Evolutionary conservation across 2,113 vertebrate species (phyloP).

Genomic region (Sigmodon hispidus): DNA sequence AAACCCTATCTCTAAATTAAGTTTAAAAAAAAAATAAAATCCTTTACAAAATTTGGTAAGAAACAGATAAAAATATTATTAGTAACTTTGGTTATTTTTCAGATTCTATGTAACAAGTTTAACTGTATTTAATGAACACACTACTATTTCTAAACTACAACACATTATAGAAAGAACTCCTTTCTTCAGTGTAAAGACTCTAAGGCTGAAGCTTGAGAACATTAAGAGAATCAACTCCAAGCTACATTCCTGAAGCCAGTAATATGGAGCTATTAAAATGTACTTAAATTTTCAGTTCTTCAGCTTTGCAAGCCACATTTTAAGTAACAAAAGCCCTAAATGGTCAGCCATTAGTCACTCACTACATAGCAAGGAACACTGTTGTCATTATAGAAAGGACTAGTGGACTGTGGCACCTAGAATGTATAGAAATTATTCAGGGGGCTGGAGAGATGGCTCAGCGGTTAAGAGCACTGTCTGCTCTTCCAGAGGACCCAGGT

Average conservation of each 20-base stretch:
- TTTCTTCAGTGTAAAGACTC: conserved; percentile 5
- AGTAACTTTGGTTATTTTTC: not conserved
- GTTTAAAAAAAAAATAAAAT: too few relatives aligned
- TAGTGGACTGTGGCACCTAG: not conserved
- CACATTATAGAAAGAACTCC: not conserved
- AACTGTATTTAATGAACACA: conserved; percentile 38
- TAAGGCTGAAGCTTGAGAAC: not conserved
- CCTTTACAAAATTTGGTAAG: not conserved
- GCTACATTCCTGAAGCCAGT: not conserved
- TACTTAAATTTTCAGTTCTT: conserved; percentile 4
- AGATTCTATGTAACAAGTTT: not conserved
- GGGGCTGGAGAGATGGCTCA: too few relatives aligned
- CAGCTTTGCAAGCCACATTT: conserved; percentile 13
- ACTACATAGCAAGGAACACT: not conserved
- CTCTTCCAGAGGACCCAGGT: too few relatives aligned
- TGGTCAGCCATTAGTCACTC: not conserved
- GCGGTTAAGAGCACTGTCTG: too few relatives aligned
- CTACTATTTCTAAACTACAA: conserved; percentile 24
- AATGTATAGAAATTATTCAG: conserved; percentile 14
- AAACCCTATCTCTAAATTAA: not conserved
- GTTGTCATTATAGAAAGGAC: not conserved
- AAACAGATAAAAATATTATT: conserved; percentile 19
- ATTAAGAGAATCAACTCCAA: not conserved
- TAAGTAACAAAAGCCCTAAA: not conserved
- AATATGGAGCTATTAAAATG: not conserved